Conservation (phyloP, 2,797 vertebrate species). For the Labeo calbasu region DNA sequence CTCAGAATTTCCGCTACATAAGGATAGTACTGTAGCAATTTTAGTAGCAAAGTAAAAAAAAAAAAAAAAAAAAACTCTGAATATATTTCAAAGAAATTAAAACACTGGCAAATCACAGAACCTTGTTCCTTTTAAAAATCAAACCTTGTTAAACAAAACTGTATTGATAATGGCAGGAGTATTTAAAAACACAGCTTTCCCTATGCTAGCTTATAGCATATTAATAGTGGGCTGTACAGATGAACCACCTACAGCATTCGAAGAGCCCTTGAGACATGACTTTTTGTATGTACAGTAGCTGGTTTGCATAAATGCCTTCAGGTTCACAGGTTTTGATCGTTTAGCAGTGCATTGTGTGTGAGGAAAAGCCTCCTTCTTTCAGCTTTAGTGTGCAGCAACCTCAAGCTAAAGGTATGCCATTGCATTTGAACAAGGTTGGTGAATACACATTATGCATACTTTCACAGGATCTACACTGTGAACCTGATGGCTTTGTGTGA, state of each 20-base stretch:
- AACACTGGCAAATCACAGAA: not conserved
- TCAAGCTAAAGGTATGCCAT: not conserved
- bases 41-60: not conserved
- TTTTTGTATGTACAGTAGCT: not conserved
- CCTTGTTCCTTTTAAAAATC: not conserved
- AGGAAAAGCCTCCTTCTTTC: not conserved
- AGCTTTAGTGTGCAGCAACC: not conserved
- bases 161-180: not conserved
- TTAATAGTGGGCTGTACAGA: too few species aligned
- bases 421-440: conserved; percentile 5
- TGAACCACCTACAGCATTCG: not conserved
- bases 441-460: not conserved
- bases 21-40: not conserved
- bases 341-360: not conserved
- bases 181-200: not conserved
- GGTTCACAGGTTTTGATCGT: not conserved
- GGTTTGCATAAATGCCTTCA: conserved; percentile 10
- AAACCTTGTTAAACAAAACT: not conserved
- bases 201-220: not conserved
- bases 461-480: not conserved
- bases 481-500: conserved; percentile 32
- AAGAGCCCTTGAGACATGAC: not conserved
- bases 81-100: not conserved
- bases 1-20: too few species aligned
- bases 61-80: not conserved